A percentile compares a stretch with the other conserved stretches of the same genome.
phyloP scores from a whole-genome alignment of 2,888 invertebrate genomes.

The Saturnia pavonia region DNA sequence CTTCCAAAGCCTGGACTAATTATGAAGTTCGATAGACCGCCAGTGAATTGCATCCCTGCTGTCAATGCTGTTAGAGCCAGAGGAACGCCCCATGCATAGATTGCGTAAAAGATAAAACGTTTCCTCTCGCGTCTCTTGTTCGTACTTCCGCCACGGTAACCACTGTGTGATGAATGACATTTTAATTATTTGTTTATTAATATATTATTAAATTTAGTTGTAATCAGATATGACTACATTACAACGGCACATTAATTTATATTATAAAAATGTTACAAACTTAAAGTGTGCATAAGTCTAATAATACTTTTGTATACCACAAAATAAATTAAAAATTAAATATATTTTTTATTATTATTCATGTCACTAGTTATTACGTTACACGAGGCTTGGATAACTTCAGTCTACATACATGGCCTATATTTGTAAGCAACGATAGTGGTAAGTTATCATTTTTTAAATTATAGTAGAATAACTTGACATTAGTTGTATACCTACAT shows the following conservation, averaged over 20 bases:
- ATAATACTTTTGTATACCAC: too few species aligned
- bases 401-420: too few species aligned
- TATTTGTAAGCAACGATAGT: neutral
- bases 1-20: constrained; percentile 81
- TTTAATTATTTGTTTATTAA: neutral
- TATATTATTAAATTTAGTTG: neutral
- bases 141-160: constrained; percentile 73
- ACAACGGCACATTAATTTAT: too few species aligned
- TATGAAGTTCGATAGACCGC: constrained; percentile 56
- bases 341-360: too few species aligned
- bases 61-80: constrained; percentile 75
- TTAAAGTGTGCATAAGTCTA: too few species aligned
- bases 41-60: constrained; percentile 78
- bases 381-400: too few species aligned
- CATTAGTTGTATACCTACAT: neutral
- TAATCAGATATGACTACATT: neutral
- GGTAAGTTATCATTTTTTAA: neutral
- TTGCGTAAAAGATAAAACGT: constrained; percentile 84
- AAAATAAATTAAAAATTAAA: too few species aligned
- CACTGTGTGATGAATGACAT: constrained; percentile 55
- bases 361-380: too few species aligned
- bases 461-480: neutral
- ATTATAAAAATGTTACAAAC: too few species aligned
- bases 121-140: constrained; percentile 77
- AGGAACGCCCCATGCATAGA: constrained; percentile 87